A percentile compares a stretch with the other conserved stretches of the same genome.
phyloP scores from a whole-genome alignment of 1,140 invertebrate species.

The Lamellibrachia luymesi region DNA sequence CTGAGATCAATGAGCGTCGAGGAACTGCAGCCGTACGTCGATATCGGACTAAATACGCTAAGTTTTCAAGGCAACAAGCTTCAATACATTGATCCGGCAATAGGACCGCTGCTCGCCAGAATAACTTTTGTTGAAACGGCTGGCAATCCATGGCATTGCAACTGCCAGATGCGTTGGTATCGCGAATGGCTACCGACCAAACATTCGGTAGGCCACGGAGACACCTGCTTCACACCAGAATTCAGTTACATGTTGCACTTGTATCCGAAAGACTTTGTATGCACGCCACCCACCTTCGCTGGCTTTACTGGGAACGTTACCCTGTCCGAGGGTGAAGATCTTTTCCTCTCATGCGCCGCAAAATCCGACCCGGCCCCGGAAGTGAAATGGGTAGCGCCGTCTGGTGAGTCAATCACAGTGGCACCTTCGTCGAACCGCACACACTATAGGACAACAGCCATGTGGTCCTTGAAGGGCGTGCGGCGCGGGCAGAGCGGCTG shows the following conservation, averaged over 20 bases:
- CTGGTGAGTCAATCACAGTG: constrained; percentile 18
- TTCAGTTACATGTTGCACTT: background rate
- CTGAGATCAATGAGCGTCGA: background rate
- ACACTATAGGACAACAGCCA: constrained; percentile 1
- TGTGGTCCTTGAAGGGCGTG: constrained; percentile 5
- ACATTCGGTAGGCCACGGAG: background rate
- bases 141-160: constrained; percentile 24
- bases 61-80: background rate
- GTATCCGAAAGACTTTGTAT: constrained; percentile 12
- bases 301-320: background rate
- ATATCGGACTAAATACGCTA: background rate
- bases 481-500: constrained; percentile 8
- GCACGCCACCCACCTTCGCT: constrained; percentile 17
- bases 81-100: background rate
- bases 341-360: constrained; percentile 14
- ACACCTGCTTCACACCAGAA: background rate
- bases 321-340: background rate
- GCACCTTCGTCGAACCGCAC: constrained; percentile 17
- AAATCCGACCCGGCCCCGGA: constrained; percentile 21
- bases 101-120: background rate
- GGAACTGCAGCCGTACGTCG: background rate
- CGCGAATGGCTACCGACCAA: constrained; percentile 7
- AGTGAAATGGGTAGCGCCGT: constrained; percentile 19
- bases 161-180: constrained; percentile 30
- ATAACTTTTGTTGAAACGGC: background rate